Conservation (phyloP, 2,797 vertebrate genomes). For the Pelochelys cantorii region DNA sequence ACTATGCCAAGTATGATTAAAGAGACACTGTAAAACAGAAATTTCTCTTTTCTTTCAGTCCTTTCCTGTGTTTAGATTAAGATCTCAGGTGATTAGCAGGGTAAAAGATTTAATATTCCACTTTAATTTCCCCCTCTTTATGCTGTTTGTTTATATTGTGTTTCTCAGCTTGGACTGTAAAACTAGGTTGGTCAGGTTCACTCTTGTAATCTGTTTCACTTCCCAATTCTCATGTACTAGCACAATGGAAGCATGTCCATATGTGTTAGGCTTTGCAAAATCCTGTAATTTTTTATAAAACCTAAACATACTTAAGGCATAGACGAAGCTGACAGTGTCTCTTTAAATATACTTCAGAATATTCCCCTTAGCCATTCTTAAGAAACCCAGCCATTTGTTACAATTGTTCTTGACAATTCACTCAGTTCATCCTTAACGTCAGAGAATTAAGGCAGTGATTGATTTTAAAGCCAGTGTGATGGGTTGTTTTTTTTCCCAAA, state of each 20-base stretch:
- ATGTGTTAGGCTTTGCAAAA: constrained; percentile 16
- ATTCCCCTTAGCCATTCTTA: not conserved
- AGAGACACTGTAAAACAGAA: not conserved
- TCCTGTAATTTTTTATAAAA: constrained; percentile 28
- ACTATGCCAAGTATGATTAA: constrained; percentile 9
- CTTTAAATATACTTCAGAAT: constrained; percentile 17
- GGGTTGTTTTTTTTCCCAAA: not conserved
- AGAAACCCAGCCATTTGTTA: constrained; percentile 14
- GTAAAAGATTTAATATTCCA: constrained; percentile 12
- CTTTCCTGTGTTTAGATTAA: not conserved
- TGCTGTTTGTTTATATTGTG: constrained; percentile 8
- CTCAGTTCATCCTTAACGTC: not conserved
- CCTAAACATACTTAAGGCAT: not conserved
- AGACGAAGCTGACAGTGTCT: not conserved
- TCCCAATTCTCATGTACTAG: not conserved
- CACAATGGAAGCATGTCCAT: not conserved
- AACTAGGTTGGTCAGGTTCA: not conserved
- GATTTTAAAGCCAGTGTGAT: not conserved
- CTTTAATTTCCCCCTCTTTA: constrained; percentile 38
- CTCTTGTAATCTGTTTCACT: not conserved
- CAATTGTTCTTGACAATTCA: constrained; percentile 28
- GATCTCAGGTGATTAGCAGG: not conserved
- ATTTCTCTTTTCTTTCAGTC: not conserved
- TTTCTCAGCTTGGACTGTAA: constrained; percentile 25
- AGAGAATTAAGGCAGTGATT: not conserved